Conservation (phyloP, 2,113 vertebrate species). For the Megaceryle torquata region DNA sequence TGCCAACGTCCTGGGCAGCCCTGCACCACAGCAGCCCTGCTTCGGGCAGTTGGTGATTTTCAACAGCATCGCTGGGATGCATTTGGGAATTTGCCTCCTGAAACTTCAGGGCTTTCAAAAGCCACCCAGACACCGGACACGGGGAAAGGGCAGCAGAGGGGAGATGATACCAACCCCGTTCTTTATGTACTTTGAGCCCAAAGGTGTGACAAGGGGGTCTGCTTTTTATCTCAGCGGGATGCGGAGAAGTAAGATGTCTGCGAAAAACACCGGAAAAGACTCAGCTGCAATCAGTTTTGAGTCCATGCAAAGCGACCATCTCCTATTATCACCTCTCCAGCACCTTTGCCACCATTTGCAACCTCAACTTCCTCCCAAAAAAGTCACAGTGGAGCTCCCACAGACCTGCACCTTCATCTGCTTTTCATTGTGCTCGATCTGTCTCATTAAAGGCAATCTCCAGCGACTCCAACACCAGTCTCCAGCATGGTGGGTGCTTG, state of each 20-base stretch:
- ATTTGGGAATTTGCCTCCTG: neutral
- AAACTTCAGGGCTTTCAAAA: neutral
- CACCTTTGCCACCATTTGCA: neutral
- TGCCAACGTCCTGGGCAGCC: neutral
- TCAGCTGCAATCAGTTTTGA: neutral
- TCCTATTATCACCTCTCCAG: neutral
- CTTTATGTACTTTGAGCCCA: neutral
- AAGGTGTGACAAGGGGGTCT: neutral
- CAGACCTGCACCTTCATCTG: neutral
- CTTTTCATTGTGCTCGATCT: neutral
- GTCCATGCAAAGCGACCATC: neutral
- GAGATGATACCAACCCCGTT: rapidly evolving
- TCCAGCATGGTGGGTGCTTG: neutral
- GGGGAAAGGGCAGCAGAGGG: neutral
- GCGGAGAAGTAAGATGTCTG: neutral
- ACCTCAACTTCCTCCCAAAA: neutral
- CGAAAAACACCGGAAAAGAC: neutral
- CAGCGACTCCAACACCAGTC: neutral
- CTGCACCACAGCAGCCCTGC: neutral
- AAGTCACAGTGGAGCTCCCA: neutral
- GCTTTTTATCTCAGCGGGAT: neutral
- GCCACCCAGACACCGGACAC: neutral
- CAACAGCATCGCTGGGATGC: neutral
- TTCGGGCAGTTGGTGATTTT: neutral
- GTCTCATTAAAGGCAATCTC: slow-evolving; percentile 18